Base-by-base conservation (phyloP, 2,113 vertebrate genomes). In the Chaetops frenatus region DNA sequence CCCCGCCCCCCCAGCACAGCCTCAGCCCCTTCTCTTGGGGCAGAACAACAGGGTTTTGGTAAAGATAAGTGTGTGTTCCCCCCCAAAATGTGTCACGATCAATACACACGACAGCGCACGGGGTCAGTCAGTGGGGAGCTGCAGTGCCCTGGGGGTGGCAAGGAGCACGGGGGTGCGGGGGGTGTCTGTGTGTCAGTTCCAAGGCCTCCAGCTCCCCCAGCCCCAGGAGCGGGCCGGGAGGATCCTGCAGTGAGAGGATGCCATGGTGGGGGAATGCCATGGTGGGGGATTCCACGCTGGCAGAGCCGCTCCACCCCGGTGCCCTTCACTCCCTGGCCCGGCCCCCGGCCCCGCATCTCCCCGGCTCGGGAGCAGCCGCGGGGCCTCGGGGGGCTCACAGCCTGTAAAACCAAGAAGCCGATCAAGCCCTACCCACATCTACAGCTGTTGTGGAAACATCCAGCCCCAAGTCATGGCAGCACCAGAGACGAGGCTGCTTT, bases 31-130 rank as follows among this genome's bases (percentile, higher is more conserved):
- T 27, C 35, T 69, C 25, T 21, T 12, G 62, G 92, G 92, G 89
- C 88, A 82, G 56, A 92, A 94, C 60, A 91, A 62, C n/a, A 73
- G 70, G 56, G 66, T 60, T 91, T 94, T 92, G 88, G 88, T 91
- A 78, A 73, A 85, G 88, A 0, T n/a, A 77, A 91, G 47, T 64
- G 81, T 85, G 70, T 40, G 42, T 44, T 16, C 60, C 50, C 71
- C 42, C 50, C 31, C 21, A 35, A 6, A 35, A 6, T 3, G 90
- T 79, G 84, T 64, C 31, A 42, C 17, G 44, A 57, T 65, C 77
- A 51, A 70, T 50, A 62, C 79, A 90, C 86, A 83, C 81, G 29
- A n/a, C 79, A 73, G 65, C 35, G 44, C 71, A n/a, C 14, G 42
- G 90, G 73, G 27, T 73, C 65, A 35, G 38, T 18, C 47, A 36